Evolutionary conservation across 1,140 invertebrate species (phyloP).

Genomic region (Panonychus citri): DNA sequence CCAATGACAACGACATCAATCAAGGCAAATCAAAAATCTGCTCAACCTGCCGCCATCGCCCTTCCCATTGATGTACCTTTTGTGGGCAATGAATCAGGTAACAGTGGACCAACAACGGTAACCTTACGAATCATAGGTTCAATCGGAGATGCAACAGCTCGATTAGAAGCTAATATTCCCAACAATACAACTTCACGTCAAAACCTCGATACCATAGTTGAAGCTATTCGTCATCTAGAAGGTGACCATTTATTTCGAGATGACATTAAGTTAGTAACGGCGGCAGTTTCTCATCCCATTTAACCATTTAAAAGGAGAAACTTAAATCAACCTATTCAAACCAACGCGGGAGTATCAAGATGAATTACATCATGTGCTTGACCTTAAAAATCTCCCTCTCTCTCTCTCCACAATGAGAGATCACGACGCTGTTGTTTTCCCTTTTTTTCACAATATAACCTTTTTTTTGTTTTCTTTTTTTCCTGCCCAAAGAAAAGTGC

Average conservation of each 20-base stretch:
- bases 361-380: too few species aligned
- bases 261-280: not conserved
- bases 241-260: conserved; percentile 56
- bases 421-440: too few species aligned
- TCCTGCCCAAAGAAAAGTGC: too few species aligned
- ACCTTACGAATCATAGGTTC: not conserved
- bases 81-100: not conserved
- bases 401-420: too few species aligned
- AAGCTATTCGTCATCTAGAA: conserved; percentile 85
- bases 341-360: too few species aligned
- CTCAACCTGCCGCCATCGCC: conserved; percentile 12
- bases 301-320: too few species aligned
- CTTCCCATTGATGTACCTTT: conserved; percentile 13
- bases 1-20: not conserved
- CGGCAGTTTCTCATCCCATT: not conserved
- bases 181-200: conserved; percentile 42
- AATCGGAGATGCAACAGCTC: not conserved
- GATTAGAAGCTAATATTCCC: not conserved
- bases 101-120: not conserved
- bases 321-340: too few species aligned
- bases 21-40: not conserved
- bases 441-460: too few species aligned
- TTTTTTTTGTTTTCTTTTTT: too few species aligned
- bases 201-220: conserved; percentile 88
- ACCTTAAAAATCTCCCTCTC: too few species aligned